These are phyloP conservation scores for Percopsis transmontana DNA, from an alignment of 2,113 vertebrate genomes.

Conservation along the genomic window DNA sequence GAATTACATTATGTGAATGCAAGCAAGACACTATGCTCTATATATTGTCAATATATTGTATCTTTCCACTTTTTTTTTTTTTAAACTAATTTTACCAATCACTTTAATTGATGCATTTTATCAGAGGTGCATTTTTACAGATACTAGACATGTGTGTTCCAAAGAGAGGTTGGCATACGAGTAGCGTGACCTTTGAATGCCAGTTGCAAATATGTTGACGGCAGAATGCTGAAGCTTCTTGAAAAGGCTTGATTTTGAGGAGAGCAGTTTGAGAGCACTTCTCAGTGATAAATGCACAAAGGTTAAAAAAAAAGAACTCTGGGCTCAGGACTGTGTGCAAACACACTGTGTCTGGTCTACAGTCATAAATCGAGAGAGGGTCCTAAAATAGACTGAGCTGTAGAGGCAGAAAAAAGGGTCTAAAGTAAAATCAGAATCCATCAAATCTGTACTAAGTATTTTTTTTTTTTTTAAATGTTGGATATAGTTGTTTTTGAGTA, in stretches of 20 bases:
- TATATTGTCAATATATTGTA: background rate
- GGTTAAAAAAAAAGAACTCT: background rate
- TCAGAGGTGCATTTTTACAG: background rate
- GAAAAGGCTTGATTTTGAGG: background rate
- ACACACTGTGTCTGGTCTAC: constrained; percentile 4
- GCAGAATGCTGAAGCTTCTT: background rate
- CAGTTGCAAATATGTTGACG: background rate
- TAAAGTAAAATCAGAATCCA: background rate
- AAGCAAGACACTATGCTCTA: background rate
- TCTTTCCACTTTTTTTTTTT: background rate
- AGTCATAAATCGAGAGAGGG: constrained; percentile 1
- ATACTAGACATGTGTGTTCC: background rate
- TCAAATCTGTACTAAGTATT: no score
- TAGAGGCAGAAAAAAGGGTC: background rate
- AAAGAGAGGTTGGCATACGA: background rate
- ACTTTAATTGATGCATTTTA: background rate
- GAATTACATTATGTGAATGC: background rate
- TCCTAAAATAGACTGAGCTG: background rate
- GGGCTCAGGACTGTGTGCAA: constrained; percentile 10
- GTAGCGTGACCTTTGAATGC: background rate
- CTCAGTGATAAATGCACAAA: background rate
- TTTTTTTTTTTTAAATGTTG: background rate
- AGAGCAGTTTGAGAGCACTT: background rate
- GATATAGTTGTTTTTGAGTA: no score
- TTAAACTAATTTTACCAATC: no score